Percentiles rank a stretch among this genome's conserved stretches.
phyloP scores from a whole-genome alignment of 2,888 invertebrate genomes.

The Hydraecia micacea region DNA sequence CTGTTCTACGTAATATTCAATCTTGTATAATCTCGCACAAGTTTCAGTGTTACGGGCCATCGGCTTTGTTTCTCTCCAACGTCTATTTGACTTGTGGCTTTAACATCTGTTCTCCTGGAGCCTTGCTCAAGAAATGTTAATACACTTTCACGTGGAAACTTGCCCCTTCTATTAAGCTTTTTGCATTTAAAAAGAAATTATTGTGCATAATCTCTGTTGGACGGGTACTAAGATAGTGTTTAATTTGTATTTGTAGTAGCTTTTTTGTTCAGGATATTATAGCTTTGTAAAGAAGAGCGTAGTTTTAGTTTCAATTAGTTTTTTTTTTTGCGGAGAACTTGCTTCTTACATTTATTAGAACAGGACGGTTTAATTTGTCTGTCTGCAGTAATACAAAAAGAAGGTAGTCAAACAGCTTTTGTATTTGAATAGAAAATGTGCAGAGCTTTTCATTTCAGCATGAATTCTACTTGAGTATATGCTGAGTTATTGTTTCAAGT shows the following conservation, averaged over 20 bases:
- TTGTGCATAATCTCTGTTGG: conserved; percentile 67
- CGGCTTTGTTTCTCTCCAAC: conserved; percentile 70
- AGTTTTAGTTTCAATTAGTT: conserved; percentile 46
- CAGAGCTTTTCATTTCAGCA: conserved; percentile 30
- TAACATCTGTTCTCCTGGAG: conserved; percentile 69
- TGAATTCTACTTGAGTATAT: conserved; percentile 26
- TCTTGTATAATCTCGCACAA: conserved; percentile 68
- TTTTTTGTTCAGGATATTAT: conserved; percentile 55
- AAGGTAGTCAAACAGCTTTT: conserved; percentile 31
- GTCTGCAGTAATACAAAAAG: conserved; percentile 38
- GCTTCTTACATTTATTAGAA: conserved; percentile 41
- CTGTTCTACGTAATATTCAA: conserved; percentile 62
- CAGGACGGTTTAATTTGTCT: conserved; percentile 42
- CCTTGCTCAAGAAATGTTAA: conserved; percentile 73
- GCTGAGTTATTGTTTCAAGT: conserved; percentile 32
- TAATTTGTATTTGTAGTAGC: conserved; percentile 59
- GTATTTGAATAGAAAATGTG: conserved; percentile 45
- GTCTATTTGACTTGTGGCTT: conserved; percentile 77
- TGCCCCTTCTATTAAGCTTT: conserved; percentile 56
- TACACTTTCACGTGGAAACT: conserved; percentile 68
- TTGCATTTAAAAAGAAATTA: conserved; percentile 69
- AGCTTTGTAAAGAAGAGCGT: conserved; percentile 49
- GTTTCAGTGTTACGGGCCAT: conserved; percentile 64
- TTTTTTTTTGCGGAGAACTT: conserved; percentile 25
- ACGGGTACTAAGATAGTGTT: conserved; percentile 60